Evolutionary conservation across 2,797 vertebrate genomes (phyloP).

Genomic region (Hemitrygon akajei): DNA sequence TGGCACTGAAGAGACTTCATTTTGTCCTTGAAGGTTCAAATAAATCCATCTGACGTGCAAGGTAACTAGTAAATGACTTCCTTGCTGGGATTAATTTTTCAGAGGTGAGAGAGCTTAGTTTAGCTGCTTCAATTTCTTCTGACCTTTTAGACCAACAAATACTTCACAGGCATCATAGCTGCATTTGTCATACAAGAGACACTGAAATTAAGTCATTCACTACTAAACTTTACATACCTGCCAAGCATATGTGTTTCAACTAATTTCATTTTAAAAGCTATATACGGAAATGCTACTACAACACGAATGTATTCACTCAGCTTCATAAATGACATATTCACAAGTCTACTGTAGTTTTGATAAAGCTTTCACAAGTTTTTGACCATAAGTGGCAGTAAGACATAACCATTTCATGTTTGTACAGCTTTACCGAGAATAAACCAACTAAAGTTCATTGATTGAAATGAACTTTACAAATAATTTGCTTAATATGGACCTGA

Average conservation of each 20-base stretch:
- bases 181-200: not conserved
- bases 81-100: constrained; percentile 48
- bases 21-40: constrained; percentile 65
- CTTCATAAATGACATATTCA: not conserved
- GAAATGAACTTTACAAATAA: not conserved
- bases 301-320: not conserved
- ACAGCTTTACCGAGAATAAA: not conserved
- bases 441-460: not conserved
- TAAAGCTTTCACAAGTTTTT: not conserved
- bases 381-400: not conserved
- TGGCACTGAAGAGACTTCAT: constrained; percentile 54
- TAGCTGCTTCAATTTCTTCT: not conserved
- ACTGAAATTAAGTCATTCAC: not conserved
- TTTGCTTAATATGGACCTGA: not conserved
- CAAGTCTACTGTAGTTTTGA: not conserved
- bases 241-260: not conserved
- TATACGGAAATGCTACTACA: not conserved
- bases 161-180: not conserved
- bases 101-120: constrained; percentile 11
- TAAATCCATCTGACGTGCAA: constrained; percentile 70
- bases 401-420: not conserved
- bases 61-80: constrained; percentile 67
- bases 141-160: not conserved
- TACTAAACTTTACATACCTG: not conserved
- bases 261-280: not conserved